Percentiles rank a stretch among this genome's conserved stretches.
Evolutionary conservation across 2,797 vertebrate genomes (phyloP).

Genomic region (Diplodus sargus): DNA sequence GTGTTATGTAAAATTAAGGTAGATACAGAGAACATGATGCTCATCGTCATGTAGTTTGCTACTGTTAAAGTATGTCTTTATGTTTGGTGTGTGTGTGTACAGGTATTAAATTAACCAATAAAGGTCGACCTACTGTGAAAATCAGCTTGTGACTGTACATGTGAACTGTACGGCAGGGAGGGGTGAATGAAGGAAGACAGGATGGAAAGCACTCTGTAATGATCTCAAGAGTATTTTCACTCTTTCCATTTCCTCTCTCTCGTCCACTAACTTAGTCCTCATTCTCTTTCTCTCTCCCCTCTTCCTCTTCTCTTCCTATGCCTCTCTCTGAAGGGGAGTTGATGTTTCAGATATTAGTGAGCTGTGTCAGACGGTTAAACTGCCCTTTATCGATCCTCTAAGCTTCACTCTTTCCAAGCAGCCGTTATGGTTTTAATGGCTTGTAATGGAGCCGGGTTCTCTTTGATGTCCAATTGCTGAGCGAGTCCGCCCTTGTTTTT

Average conservation of each 20-base stretch:
- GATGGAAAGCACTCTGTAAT: slow-evolving; percentile 60
- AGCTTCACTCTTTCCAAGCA: slow-evolving; percentile 81
- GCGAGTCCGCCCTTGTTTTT: slow-evolving; percentile 57
- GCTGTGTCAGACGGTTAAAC: slow-evolving; percentile 86
- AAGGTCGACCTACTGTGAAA: slow-evolving; percentile 11
- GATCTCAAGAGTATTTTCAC: slow-evolving; percentile 49
- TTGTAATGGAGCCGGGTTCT: slow-evolving; percentile 83
- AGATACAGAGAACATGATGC: neutral
- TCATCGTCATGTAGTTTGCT: neutral
- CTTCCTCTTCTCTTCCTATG: slow-evolving; percentile 19
- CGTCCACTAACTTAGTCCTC: slow-evolving; percentile 52
- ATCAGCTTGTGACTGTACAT: slow-evolving; percentile 33
- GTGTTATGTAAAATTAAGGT: neutral
- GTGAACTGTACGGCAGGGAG: slow-evolving; percentile 36
- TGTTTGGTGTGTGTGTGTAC: slow-evolving; percentile 19
- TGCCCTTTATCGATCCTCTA: slow-evolving; percentile 81
- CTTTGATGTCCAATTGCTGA: slow-evolving; percentile 76
- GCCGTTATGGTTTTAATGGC: slow-evolving; percentile 84
- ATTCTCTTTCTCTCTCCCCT: slow-evolving; percentile 6
- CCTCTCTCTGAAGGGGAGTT: slow-evolving; percentile 72
- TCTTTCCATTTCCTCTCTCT: slow-evolving; percentile 68
- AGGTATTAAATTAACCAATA: slow-evolving; percentile 26
- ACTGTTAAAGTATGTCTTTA: neutral
- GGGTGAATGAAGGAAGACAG: slow-evolving; percentile 24
- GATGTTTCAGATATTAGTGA: slow-evolving; percentile 86